Percentiles rank a stretch among this genome's conserved stretches.
Evolutionary conservation across 1,140 invertebrate genomes (phyloP).

Genomic region (Diachasmimorpha longicaudata): DNA sequence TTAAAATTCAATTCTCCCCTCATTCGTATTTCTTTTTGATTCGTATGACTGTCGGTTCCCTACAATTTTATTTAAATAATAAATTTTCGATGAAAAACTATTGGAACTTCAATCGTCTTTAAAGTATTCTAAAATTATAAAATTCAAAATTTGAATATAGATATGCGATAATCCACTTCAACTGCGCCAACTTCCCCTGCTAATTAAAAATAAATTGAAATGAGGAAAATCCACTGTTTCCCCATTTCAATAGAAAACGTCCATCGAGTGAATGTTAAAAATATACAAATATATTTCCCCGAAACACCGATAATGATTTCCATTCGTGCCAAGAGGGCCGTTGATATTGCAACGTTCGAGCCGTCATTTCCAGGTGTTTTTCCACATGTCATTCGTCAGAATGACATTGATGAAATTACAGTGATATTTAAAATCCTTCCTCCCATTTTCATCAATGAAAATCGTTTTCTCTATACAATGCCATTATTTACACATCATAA

Average conservation of each 20-base stretch:
- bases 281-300: background rate
- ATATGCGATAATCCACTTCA: background rate
- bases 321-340: background rate
- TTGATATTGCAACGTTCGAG: background rate
- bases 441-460: background rate
- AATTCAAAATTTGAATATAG: too few relatives aligned
- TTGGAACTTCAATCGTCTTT: too few relatives aligned
- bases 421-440: background rate
- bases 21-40: background rate
- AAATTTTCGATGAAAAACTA: too few relatives aligned
- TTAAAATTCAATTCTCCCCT: background rate
- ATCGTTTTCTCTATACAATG: background rate
- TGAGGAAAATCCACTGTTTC: background rate
- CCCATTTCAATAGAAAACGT: background rate
- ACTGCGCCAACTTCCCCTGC: too few relatives aligned
- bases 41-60: background rate
- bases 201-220: too few relatives aligned
- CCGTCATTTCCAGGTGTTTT: background rate
- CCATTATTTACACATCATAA: background rate
- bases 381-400: background rate
- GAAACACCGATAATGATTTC: background rate
- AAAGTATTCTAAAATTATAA: too few relatives aligned
- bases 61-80: too few relatives aligned
- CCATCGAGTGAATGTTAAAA: background rate
- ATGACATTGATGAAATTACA: background rate